Base-by-base conservation (phyloP, 2,888 invertebrate genomes). In the Magallana nippona region DNA sequence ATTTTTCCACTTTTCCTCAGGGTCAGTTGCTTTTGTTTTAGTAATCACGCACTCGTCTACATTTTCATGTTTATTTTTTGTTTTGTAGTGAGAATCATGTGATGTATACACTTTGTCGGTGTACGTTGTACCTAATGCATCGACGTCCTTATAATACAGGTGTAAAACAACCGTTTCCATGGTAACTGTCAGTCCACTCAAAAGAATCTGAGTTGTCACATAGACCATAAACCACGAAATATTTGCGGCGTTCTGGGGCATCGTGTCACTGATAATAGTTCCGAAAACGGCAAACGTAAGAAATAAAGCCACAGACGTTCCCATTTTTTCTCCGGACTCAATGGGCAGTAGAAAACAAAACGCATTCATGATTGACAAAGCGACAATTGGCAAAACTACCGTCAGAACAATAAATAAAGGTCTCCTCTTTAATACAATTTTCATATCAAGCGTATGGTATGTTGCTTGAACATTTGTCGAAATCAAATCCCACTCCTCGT, bases 201-300 rank as follows among this genome's bases (percentile, higher is more conserved):
- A 22, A 13, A 55, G 15, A 3, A 79, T 13, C 2, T 56, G 79
- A 8, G 17, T 15, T 19, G 19, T 56, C 22, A 79, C 27, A n/a
- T 79, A 79, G 0, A 55, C 22, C 22, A 55, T 56, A n/a, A 79
- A 78, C 5, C 17, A 56, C 5, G 22, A 57, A 27, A 56, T 22
- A 27, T 19, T 55, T 1, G 55, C 79, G 13, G 79, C 17, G n/a
- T 55, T 55, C n/a, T 79, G 55, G 13, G 78, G 78, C 56, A 78
- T 55, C 15, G n/a, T n/a, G 55, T 78, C 78, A 55, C 55, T 44
- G 19, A 78, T 78, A 8, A 78, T 19, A 13, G 78, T 78, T 5
- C 44, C n/a, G 17, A 78, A 78, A 55, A 78, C 78, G 1, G 78
- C 78, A 78, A 78, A 78, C 1, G 78, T 78, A 27, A 78, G 78